A percentile compares a stretch with the other conserved stretches of the same genome.
Conservation (phyloP, 2,113 vertebrate species). For the Ia io region DNA sequence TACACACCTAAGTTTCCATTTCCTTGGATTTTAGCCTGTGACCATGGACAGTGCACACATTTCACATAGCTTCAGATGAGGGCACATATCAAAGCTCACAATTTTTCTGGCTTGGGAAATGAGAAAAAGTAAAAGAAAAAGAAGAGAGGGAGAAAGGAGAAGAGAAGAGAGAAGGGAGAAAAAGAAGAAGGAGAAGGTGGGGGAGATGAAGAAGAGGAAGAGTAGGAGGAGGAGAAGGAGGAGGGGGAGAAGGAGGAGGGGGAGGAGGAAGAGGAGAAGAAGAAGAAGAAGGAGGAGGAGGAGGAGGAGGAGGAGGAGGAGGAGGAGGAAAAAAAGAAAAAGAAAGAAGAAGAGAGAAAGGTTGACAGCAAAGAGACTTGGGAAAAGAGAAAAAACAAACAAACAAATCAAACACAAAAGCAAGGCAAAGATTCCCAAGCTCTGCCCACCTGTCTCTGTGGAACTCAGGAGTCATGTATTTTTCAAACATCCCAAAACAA, state of each 20-base stretch:
- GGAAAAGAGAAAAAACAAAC: background rate
- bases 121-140: background rate
- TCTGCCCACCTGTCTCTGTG: background rate
- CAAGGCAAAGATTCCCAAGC: background rate
- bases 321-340: rapidly evolving
- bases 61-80: background rate
- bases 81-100: background rate
- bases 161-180: too few relatives aligned
- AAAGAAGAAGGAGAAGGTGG: too few relatives aligned
- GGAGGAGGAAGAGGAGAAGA: too few relatives aligned
- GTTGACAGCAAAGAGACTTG: background rate
- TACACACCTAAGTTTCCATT: background rate
- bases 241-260: too few relatives aligned
- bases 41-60: background rate
- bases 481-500: background rate
- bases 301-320: too few relatives aligned
- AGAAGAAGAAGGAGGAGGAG: too few relatives aligned
- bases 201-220: too few relatives aligned
- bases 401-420: too few relatives aligned
- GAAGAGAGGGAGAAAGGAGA: too few relatives aligned
- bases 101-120: background rate
- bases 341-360: background rate
- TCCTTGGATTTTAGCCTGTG: background rate
- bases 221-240: too few relatives aligned
- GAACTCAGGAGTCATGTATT: background rate